Percentiles rank a stretch among this genome's conserved stretches.
These are phyloP conservation scores for Vireo griseus DNA, from an alignment of 2,797 vertebrate genomes.

Conservation along the genomic window DNA sequence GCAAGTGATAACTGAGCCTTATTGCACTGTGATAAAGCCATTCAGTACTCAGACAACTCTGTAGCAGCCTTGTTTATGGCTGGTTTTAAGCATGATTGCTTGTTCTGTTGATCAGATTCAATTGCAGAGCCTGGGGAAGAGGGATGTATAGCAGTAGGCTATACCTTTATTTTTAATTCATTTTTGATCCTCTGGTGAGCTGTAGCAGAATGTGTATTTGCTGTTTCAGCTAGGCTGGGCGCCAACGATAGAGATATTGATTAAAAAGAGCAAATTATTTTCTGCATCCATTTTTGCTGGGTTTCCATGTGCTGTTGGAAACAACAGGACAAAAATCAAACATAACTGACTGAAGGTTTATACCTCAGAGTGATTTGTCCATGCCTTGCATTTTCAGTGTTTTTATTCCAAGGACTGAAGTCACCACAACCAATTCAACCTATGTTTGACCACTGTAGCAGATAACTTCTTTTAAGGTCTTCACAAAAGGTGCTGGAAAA, in stretches of 20 bases:
- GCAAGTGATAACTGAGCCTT: not conserved
- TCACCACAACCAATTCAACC: not conserved
- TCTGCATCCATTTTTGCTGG: not conserved
- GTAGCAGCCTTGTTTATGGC: not conserved
- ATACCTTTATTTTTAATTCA: not conserved
- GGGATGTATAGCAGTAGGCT: not conserved
- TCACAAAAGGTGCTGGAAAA: not conserved
- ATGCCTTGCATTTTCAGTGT: not conserved
- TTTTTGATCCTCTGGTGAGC: not conserved
- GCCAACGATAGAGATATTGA: not conserved
- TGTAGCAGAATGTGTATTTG: not conserved
- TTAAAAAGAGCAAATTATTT: not conserved
- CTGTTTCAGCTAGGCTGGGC: not conserved
- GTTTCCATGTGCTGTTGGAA: not conserved
- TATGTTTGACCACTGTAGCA: not conserved
- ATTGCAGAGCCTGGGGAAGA: not conserved
- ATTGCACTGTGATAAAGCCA: not conserved
- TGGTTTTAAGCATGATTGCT: not conserved
- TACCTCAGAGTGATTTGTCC: not conserved
- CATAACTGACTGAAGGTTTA: not conserved
- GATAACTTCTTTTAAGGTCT: not conserved
- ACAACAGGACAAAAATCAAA: not conserved
- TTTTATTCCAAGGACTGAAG: not conserved
- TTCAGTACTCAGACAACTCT: not conserved
- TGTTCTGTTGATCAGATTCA: not conserved